Percentiles rank a stretch among this genome's conserved stretches.
These are phyloP conservation scores for Atethmia centrago DNA, from an alignment of 2,888 invertebrate species.

Conservation along the genomic window DNA sequence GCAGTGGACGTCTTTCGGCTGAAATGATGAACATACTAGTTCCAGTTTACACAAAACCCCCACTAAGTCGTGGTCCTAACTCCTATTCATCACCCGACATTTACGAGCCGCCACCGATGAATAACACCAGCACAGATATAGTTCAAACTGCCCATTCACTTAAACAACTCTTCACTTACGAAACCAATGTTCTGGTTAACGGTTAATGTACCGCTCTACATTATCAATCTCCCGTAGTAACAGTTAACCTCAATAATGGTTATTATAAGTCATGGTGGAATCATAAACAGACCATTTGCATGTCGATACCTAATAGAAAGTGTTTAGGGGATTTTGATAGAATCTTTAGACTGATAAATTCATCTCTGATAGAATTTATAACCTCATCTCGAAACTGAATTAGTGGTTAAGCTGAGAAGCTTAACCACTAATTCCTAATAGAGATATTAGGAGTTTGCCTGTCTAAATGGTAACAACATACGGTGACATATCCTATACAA, in stretches of 20 bases:
- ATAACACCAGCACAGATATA: slow-evolving; percentile 34
- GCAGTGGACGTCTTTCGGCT: no score
- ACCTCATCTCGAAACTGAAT: no score
- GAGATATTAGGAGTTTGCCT: no score
- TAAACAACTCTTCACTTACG: slow-evolving; percentile 41
- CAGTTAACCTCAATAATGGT: slow-evolving; percentile 52
- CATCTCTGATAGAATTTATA: background rate
- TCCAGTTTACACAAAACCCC: background rate
- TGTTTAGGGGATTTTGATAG: slow-evolving; percentile 3
- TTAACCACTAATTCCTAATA: no score
- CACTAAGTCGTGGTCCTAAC: background rate
- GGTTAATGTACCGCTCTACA: slow-evolving; percentile 36
- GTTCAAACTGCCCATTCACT: slow-evolving; percentile 49
- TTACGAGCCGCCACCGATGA: slow-evolving; percentile 33
- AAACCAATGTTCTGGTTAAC: slow-evolving; percentile 36
- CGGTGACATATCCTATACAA: no score
- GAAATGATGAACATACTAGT: no score
- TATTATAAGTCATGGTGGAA: slow-evolving; percentile 32
- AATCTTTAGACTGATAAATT: slow-evolving; percentile 11
- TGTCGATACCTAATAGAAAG: slow-evolving; percentile 19
- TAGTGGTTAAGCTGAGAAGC: no score
- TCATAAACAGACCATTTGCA: slow-evolving; percentile 35
- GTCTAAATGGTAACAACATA: no score
- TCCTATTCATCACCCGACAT: slow-evolving; percentile 14
- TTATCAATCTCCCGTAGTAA: slow-evolving; percentile 29